Base-by-base conservation (phyloP, 35 echinoderm and acorn worm genomes). In the Apostichopus californicus region DNA sequence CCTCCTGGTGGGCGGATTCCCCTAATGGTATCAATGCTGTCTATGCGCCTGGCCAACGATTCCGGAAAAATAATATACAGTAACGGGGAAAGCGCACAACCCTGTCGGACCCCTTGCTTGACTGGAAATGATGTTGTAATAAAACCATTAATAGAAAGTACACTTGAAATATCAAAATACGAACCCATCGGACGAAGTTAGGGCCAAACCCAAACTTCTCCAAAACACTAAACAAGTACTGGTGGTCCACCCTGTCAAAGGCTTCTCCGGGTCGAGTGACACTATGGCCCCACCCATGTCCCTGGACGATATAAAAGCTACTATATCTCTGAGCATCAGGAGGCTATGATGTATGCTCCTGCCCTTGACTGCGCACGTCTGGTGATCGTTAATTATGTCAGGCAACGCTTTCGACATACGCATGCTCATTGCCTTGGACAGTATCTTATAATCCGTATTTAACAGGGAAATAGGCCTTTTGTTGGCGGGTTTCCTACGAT, bases 31-130 rank as follows among this genome's bases (percentile, higher is more conserved):
- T 12, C 12, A 12, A 61, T 8, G 8, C 12, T 12, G 58, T 61
- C 12, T 9, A 61, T 12, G 7, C 58, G 58, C 7, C 8, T 12
- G 0, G 58, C 58, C 7, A 61, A 61, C 12, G 58, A 61, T 12
- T 8, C 58, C 12, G 58, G 1, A 12, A 61, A 61, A 8, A 61
- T 9, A 1, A 11, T 12, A 12, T 61, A 61, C 8, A 93, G 58
- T 5, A 90, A 34, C 6, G 86, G 92, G 23, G 92, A 93, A 9
- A 93, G 57, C 1, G 92, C 84, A 72, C 92, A 93, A 21, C 92
- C 92, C 77, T 93, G 92, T 6, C 92, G 58, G 1, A 93, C 92
- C 1, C 60, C 73, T 5, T 83, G 57, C 52, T 12, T 61, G 58
- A 61, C 58, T 61, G 58, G 58, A 2, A 61, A 61, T 9, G 58